Evolutionary conservation across 1,140 invertebrate genomes (phyloP).

Genomic region (Acyrthosiphon pisum): DNA sequence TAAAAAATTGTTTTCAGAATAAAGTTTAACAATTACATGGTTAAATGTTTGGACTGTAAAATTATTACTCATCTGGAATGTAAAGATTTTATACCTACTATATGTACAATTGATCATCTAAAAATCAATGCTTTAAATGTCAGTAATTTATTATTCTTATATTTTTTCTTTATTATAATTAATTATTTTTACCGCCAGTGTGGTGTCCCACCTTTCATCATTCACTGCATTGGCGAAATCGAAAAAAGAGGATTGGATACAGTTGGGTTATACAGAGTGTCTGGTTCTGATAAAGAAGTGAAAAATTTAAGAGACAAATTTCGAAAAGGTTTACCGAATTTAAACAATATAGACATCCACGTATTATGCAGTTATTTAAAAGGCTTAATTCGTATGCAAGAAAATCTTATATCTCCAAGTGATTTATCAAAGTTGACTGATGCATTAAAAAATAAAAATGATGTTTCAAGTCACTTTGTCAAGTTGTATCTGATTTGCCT

Average conservation of each 20-base stretch:
- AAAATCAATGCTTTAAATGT: conserved; percentile 29
- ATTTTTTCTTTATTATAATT: neutral
- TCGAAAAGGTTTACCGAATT: conserved; percentile 75
- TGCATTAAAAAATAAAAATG: conserved; percentile 68
- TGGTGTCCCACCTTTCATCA: conserved; percentile 84
- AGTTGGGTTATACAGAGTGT: conserved; percentile 89
- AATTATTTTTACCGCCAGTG: neutral
- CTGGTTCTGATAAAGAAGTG: conserved; percentile 83
- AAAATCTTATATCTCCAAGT: conserved; percentile 79
- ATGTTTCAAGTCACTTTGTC: conserved; percentile 72
- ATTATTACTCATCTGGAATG: conserved; percentile 80
- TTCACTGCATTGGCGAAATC: conserved; percentile 94
- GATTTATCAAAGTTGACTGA: conserved; percentile 80
- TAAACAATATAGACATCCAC: conserved; percentile 77
- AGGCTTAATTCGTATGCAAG: conserved; percentile 82
- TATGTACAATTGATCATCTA: conserved; percentile 69
- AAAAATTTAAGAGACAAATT: conserved; percentile 85
- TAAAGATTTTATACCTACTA: conserved; percentile 78
- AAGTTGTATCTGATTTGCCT: conserved; percentile 69
- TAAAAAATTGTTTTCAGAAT: conserved; percentile 26
- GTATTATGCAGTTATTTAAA: conserved; percentile 85
- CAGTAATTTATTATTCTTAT: neutral
- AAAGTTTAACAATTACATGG: conserved; percentile 56
- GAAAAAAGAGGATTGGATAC: conserved; percentile 85
- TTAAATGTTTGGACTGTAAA: conserved; percentile 81